phyloP scores from a whole-genome alignment of 2,797 vertebrate genomes.

The Capromys pilorides region DNA sequence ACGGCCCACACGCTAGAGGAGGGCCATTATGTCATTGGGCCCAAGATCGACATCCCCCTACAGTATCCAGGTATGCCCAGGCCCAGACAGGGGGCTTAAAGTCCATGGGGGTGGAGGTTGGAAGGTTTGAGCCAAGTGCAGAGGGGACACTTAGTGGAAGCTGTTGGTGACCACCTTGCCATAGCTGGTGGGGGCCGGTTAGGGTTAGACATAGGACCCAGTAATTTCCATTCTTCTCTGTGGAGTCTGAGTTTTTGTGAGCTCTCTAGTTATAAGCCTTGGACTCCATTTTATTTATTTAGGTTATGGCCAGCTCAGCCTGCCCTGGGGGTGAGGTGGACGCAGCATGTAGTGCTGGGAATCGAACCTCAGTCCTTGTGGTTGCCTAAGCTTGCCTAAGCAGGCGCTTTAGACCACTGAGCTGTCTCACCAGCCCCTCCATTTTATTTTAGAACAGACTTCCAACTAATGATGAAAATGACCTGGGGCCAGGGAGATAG shows the following conservation, averaged over 20 bases:
- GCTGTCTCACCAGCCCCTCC: too few relatives aligned
- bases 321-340: too few relatives aligned
- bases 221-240: not conserved
- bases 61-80: conserved; percentile 93
- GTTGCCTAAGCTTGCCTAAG: too few relatives aligned
- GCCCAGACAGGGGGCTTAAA: not conserved
- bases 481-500: too few relatives aligned
- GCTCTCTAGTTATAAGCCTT: not conserved
- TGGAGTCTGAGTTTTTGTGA: not conserved
- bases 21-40: conserved; percentile 97
- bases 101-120: not conserved
- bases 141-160: not conserved
- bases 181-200: not conserved
- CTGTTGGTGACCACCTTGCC: not conserved
- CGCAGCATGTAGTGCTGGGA: too few relatives aligned
- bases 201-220: not conserved
- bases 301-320: too few relatives aligned
- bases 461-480: conserved; percentile 42
- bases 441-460: conserved; percentile 57
- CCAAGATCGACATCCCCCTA: conserved; percentile 98
- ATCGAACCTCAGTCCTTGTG: too few relatives aligned
- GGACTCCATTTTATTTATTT: conserved; percentile 53
- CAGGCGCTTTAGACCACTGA: too few relatives aligned
- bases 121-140: not conserved
- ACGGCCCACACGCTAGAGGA: conserved; percentile 97